Conservation (phyloP, 1,140 invertebrate genomes). For the Lordiphosa stackelbergi region DNA sequence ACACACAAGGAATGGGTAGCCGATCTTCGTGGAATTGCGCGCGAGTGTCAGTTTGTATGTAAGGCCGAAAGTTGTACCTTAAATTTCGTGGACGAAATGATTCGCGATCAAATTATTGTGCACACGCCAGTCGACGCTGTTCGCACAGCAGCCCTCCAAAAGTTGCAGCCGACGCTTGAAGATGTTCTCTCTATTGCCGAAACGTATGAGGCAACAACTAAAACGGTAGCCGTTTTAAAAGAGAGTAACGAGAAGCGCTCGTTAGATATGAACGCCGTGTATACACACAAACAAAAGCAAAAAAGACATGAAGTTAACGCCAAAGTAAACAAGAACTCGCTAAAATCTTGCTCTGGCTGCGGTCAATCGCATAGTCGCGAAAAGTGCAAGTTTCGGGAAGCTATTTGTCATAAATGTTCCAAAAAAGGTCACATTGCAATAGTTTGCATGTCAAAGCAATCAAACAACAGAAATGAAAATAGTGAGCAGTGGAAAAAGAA, state of each 20-base stretch:
- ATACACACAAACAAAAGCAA: neutral
- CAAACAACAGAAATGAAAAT: too few species aligned
- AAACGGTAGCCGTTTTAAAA: neutral
- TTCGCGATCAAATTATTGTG: conserved; percentile 14
- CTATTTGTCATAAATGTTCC: conserved; percentile 1
- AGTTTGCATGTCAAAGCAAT: too few species aligned
- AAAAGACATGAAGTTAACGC: neutral
- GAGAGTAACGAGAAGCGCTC: too few species aligned
- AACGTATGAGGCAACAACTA: neutral
- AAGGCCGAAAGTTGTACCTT: conserved; percentile 4
- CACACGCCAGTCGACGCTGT: conserved; percentile 3
- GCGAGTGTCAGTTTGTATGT: conserved; percentile 24
- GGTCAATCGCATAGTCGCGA: neutral
- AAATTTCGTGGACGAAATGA: conserved; percentile 26
- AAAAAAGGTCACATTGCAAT: neutral
- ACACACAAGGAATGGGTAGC: conserved; percentile 32
- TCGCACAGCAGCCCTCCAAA: neutral
- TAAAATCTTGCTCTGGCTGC: neutral
- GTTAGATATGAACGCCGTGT: too few species aligned
- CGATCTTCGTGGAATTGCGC: conserved; percentile 20
- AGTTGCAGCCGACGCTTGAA: neutral
- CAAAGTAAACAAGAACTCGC: neutral
- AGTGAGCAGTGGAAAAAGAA: too few species aligned
- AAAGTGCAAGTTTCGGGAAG: neutral
- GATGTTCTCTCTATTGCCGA: neutral